A percentile compares a stretch with the other conserved stretches of the same genome.
Conservation (phyloP, 92 coral and sea anemone genomes). For the Phenganax marumi region DNA sequence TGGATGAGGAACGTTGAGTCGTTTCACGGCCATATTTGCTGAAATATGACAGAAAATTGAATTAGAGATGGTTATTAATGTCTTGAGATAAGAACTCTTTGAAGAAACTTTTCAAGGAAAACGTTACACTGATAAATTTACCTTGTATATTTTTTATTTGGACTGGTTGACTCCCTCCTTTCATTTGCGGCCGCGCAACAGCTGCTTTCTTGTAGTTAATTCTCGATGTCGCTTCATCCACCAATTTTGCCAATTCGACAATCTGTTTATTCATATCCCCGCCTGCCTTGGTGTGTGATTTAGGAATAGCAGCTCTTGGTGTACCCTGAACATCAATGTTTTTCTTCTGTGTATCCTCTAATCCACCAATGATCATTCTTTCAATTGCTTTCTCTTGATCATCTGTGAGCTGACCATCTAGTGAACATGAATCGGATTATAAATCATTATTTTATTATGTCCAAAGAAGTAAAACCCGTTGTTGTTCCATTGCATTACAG, state of each 20-base stretch:
- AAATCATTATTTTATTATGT: too few relatives aligned
- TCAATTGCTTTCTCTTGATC: conserved; percentile 95
- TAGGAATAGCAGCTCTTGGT: conserved; percentile 29
- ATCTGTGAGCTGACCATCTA: conserved; percentile 81
- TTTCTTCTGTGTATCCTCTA: conserved; percentile 77
- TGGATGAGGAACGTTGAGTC: conserved; percentile 34
- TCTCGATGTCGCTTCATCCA: conserved; percentile 42
- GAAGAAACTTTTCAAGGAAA: too few relatives aligned
- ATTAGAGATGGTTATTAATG: not conserved
- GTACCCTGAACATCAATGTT: conserved; percentile 32
- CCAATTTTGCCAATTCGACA: conserved; percentile 37
- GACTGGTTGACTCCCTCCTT: not conserved
- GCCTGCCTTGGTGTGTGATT: conserved; percentile 13
- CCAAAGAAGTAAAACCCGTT: too few relatives aligned
- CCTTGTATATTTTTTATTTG: not conserved
- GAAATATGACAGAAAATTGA: not conserved
- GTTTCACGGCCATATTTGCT: conserved; percentile 23
- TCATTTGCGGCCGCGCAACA: conserved; percentile 30
- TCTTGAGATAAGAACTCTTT: too few relatives aligned
- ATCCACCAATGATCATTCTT: conserved; percentile 96
- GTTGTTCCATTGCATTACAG: too few relatives aligned
- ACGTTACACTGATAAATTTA: not conserved
- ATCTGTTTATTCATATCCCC: conserved; percentile 47
- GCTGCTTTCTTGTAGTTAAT: conserved; percentile 40
- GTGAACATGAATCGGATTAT: too few relatives aligned